Evolutionary conservation across 2,888 invertebrate species (phyloP).

Genomic region (Cecidostiba fungosa): DNA sequence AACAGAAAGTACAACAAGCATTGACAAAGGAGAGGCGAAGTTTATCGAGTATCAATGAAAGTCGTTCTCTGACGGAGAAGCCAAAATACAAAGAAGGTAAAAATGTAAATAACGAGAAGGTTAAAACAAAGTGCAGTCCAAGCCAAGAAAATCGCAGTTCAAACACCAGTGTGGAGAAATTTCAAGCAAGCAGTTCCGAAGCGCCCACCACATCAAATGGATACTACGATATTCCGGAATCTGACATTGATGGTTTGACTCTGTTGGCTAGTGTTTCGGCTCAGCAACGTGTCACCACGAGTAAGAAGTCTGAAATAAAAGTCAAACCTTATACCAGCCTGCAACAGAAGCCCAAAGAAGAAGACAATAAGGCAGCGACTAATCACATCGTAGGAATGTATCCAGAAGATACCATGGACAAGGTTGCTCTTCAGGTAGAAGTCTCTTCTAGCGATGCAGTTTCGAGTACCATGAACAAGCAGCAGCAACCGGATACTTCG

Average conservation of each 20-base stretch:
- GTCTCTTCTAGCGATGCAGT: slow-evolving; percentile 71
- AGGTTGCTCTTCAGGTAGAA: slow-evolving; percentile 72
- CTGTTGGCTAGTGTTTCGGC: slow-evolving; percentile 77
- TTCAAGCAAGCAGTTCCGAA: background rate
- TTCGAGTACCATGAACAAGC: slow-evolving; percentile 59
- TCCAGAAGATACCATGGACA: slow-evolving; percentile 73
- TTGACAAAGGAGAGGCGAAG: slow-evolving; percentile 3
- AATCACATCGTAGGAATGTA: slow-evolving; percentile 71
- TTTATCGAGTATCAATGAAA: slow-evolving; percentile 25
- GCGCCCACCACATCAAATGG: background rate
- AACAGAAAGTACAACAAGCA: slow-evolving; percentile 58
- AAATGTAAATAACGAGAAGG: slow-evolving; percentile 34
- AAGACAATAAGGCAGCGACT: slow-evolving; percentile 24
- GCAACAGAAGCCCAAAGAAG: slow-evolving; percentile 53
- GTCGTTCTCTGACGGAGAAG: background rate
- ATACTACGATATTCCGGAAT: slow-evolving; percentile 67
- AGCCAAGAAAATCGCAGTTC: background rate
- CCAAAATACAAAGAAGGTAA: background rate
- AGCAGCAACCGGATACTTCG: slow-evolving; percentile 56
- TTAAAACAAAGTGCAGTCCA: background rate
- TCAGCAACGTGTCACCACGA: slow-evolving; percentile 70
- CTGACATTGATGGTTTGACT: slow-evolving; percentile 75
- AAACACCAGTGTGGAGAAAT: background rate
- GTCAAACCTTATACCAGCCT: slow-evolving; percentile 70
- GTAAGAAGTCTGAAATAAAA: slow-evolving; percentile 72